These are phyloP conservation scores for Cephalophus harveyi DNA, from an alignment of 2,113 vertebrate species.

Conservation along the genomic window DNA sequence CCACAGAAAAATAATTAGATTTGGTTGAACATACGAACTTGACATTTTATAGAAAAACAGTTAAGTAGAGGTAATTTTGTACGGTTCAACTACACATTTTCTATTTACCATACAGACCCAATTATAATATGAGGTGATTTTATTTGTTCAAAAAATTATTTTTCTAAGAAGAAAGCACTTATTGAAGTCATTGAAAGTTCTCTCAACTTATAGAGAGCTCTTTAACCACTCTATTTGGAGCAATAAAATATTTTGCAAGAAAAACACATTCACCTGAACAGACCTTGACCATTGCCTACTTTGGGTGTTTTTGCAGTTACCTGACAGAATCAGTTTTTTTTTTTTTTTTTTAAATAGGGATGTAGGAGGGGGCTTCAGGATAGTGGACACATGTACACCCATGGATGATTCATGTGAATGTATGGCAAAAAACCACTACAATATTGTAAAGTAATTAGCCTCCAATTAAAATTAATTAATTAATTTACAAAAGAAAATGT, in stretches of 20 bases:
- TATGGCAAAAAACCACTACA: not conserved
- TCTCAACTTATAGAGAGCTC: not conserved
- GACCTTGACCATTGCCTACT: not conserved
- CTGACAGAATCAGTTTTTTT: not conserved
- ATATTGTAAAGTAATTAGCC: not conserved
- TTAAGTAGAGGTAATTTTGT: not conserved
- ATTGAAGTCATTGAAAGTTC: not conserved
- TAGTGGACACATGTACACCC: not conserved
- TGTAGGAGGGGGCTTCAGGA: not conserved
- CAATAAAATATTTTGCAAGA: not conserved
- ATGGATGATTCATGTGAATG: not conserved
- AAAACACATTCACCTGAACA: not conserved
- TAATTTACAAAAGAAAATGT: not conserved
- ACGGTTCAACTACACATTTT: not conserved
- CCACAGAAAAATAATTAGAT: not conserved
- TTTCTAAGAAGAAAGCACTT: not conserved
- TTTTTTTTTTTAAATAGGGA: not conserved
- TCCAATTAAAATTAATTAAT: not conserved
- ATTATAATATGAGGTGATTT: not conserved
- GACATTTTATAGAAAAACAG: not conserved
- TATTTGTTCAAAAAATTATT: not conserved
- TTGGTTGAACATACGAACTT: not conserved
- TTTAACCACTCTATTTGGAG: slow-evolving; percentile 18
- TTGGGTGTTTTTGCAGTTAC: not conserved
- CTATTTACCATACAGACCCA: not conserved